phyloP scores from a whole-genome alignment of 2,888 invertebrate species.

The Caenorhabditis plicata region DNA sequence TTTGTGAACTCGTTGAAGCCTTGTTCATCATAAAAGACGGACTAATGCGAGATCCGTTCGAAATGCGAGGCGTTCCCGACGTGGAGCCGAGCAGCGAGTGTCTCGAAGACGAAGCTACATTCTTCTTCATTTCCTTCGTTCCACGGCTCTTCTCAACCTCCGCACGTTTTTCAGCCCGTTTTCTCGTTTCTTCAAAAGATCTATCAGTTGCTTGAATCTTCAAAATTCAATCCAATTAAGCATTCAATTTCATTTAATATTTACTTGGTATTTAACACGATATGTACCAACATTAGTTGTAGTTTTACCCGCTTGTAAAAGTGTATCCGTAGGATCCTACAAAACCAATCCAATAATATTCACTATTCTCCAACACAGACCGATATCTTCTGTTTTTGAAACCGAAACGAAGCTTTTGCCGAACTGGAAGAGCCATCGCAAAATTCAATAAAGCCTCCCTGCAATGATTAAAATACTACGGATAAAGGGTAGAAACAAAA shows the following conservation, averaged over 20 bases:
- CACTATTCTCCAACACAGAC: constrained; percentile 6
- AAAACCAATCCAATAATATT: neutral
- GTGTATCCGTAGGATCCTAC: constrained; percentile 26
- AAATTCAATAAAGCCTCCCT: constrained; percentile 29
- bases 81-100: constrained; percentile 19
- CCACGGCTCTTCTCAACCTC: constrained; percentile 54
- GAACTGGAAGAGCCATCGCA: constrained; percentile 26
- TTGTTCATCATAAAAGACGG: constrained; percentile 18
- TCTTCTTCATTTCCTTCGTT: constrained; percentile 48
- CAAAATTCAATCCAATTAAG: constrained; percentile 1
- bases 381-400: constrained; percentile 22
- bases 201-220: constrained; percentile 57
- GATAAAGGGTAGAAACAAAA: no score
- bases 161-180: constrained; percentile 50
- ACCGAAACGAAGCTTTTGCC: constrained; percentile 21
- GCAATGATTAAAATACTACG: no score
- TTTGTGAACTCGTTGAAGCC: constrained; percentile 13
- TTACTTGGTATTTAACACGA: constrained; percentile 26
- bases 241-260: neutral
- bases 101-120: constrained; percentile 6
- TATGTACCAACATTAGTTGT: constrained; percentile 29
- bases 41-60: constrained; percentile 21
- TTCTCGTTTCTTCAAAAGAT: constrained; percentile 57
- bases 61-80: constrained; percentile 11
- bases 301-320: constrained; percentile 22